Conservation (phyloP, 2,888 invertebrate genomes). For the Athalia rosae region DNA sequence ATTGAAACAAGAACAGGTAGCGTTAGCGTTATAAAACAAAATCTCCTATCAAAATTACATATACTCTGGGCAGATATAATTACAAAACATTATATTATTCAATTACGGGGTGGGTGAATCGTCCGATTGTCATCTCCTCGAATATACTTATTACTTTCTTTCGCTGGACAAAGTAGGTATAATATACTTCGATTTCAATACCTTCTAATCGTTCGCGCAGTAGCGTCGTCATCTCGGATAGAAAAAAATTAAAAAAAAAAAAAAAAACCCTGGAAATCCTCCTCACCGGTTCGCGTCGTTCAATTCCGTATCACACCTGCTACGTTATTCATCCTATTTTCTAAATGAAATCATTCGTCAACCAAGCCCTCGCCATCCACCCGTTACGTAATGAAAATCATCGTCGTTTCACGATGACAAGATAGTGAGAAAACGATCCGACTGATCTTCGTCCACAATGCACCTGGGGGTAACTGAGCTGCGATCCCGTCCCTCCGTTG, state of each 20-base stretch:
- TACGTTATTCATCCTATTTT: no score
- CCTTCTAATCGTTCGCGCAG: no score
- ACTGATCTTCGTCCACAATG: constrained; percentile 59
- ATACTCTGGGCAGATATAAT: not conserved
- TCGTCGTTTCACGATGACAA: constrained; percentile 49
- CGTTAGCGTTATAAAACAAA: constrained; percentile 30
- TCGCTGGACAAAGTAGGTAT: no score
- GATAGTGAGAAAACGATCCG: not conserved
- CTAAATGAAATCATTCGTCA: constrained; percentile 51
- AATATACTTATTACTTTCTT: no score
- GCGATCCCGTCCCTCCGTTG: not conserved
- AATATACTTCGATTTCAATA: no score
- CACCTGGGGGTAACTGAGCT: constrained; percentile 64
- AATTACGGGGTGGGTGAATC: no score
- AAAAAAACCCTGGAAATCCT: no score
- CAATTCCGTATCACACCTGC: no score
- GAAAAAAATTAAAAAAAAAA: no score
- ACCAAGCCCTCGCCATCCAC: constrained; percentile 67
- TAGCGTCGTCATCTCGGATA: no score
- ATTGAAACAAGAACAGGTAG: constrained; percentile 44
- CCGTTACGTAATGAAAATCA: constrained; percentile 63
- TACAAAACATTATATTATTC: not conserved
- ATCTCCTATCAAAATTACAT: constrained; percentile 1
- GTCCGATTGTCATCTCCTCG: no score
- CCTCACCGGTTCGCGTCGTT: no score